These are phyloP conservation scores for Antrozous pallidus DNA, from an alignment of 2,797 vertebrate species.

Conservation along the genomic window DNA sequence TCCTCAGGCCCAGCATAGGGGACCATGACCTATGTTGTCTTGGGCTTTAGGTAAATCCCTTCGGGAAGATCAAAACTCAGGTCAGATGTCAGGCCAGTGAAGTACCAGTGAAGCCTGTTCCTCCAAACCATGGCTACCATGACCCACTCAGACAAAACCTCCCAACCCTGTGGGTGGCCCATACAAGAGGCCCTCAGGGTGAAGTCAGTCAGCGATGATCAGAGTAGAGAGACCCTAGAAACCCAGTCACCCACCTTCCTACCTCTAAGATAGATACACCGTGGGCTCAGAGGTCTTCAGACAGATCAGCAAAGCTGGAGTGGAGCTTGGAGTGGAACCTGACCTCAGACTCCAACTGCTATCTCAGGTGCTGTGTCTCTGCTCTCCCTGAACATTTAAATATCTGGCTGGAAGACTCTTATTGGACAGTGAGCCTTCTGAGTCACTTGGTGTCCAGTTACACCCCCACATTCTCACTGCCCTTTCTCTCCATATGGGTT, in stretches of 20 bases:
- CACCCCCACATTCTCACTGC: background rate
- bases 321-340: background rate
- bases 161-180: background rate
- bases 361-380: background rate
- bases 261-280: background rate
- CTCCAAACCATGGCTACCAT: background rate
- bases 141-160: background rate
- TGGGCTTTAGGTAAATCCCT: background rate
- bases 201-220: background rate
- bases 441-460: rapidly evolving
- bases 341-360: background rate
- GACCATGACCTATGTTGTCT: rapidly evolving
- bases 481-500: too few relatives aligned
- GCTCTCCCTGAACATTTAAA: background rate
- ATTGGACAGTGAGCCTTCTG: background rate
- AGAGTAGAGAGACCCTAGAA: background rate
- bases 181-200: background rate
- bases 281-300: background rate
- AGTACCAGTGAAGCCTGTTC: too few relatives aligned
- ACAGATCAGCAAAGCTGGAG: background rate
- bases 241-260: background rate
- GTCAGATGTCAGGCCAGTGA: background rate
- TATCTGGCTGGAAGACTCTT: background rate
- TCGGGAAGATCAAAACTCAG: background rate
- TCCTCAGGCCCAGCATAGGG: background rate